Percentiles rank a stretch among this genome's conserved stretches.
These are phyloP conservation scores for Drosophila tanythrix DNA, from an alignment of 2,888 invertebrate species.

Conservation along the genomic window DNA sequence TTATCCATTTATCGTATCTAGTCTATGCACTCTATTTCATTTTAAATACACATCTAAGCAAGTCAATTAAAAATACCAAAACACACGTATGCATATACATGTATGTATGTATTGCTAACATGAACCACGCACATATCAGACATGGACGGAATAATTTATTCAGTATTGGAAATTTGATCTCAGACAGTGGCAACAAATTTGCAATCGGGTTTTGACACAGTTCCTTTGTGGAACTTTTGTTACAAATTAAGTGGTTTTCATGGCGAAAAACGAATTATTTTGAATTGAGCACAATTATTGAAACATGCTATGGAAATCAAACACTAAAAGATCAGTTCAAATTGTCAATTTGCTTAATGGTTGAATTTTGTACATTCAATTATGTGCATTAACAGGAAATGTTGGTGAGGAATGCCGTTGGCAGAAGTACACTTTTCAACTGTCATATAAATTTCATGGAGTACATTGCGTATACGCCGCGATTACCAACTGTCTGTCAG, in stretches of 20 bases:
- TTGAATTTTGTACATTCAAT: neutral
- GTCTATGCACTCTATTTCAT: conserved; percentile 6
- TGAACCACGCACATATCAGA: no score
- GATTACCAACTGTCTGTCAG: conserved; percentile 30
- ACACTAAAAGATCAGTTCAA: neutral
- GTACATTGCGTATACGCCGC: conserved; percentile 60
- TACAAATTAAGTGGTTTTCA: neutral
- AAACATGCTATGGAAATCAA: neutral
- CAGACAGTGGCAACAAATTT: neutral
- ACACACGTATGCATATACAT: neutral
- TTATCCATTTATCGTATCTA: conserved; percentile 42
- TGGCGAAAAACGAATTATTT: neutral
- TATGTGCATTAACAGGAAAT: neutral
- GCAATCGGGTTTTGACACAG: neutral
- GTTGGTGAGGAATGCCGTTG: neutral
- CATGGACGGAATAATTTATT: neutral
- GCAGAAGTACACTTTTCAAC: conserved; percentile 10
- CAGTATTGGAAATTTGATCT: neutral
- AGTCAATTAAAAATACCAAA: neutral
- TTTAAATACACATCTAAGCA: neutral
- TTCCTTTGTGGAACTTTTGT: neutral
- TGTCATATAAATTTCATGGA: conserved; percentile 13
- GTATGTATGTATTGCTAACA: no score
- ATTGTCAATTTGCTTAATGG: neutral
- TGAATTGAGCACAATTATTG: neutral